These are phyloP conservation scores for Anolis sagrei DNA, from an alignment of 2,113 vertebrate species.

Conservation along the genomic window DNA sequence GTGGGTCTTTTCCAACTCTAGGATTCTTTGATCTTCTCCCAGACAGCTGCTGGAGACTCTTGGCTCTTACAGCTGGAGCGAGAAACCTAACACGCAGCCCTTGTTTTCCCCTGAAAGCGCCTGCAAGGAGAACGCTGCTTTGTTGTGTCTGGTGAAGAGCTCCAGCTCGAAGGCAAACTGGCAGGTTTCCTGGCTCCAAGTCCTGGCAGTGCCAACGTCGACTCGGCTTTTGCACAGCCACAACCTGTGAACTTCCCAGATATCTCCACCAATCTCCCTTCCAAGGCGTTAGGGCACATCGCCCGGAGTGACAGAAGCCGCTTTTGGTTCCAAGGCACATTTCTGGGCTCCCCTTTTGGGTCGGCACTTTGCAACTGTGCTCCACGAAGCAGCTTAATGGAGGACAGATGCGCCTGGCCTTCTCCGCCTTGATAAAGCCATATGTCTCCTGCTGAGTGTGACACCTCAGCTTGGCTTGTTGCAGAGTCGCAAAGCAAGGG, in stretches of 20 bases:
- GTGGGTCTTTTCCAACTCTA: no score
- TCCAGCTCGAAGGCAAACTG: neutral
- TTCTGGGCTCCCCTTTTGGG: neutral
- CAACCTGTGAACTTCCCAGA: neutral
- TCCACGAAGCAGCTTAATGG: conserved; percentile 6
- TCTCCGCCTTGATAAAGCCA: neutral
- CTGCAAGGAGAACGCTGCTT: neutral
- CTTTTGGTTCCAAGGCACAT: neutral
- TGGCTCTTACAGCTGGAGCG: neutral
- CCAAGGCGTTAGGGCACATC: neutral
- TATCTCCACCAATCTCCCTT: neutral
- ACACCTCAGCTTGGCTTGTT: no score
- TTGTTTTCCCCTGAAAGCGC: neutral
- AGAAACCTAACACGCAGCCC: neutral
- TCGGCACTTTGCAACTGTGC: neutral
- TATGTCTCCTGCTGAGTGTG: neutral
- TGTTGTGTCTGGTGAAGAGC: neutral
- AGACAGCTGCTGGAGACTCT: neutral
- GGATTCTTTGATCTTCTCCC: neutral
- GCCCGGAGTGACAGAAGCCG: neutral
- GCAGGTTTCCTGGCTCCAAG: neutral
- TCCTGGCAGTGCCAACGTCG: neutral
- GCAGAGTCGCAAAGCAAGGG: neutral
- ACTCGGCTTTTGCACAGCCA: neutral
- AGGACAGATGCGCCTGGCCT: neutral